Evolutionary conservation across 2,113 vertebrate species (phyloP).

Genomic region (Bos javanicus): DNA sequence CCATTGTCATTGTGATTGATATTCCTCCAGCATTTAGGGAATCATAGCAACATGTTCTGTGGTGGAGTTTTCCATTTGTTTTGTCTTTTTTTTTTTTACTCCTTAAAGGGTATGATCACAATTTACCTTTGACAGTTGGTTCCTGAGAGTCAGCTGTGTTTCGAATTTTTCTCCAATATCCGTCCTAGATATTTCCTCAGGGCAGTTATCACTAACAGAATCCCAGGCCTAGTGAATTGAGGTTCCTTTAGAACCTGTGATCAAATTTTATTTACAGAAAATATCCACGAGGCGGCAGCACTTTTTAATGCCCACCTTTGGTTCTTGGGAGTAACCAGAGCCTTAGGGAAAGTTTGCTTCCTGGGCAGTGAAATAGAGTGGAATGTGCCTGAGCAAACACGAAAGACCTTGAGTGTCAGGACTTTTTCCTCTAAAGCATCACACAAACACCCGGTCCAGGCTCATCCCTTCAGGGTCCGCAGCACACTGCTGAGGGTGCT

Average conservation of each 20-base stretch:
- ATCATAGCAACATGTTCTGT: background rate
- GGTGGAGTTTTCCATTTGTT: background rate
- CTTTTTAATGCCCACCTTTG: background rate
- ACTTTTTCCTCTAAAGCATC: background rate
- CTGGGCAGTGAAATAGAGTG: background rate
- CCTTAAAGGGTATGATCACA: background rate
- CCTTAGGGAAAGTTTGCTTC: background rate
- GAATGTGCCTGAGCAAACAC: background rate
- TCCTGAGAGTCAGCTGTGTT: background rate
- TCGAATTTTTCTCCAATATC: background rate
- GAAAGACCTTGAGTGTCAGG: background rate
- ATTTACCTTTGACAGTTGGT: background rate
- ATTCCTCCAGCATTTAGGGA: background rate
- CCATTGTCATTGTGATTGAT: background rate
- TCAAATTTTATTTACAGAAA: background rate
- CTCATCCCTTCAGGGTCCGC: background rate
- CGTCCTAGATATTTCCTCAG: background rate
- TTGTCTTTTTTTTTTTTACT: background rate
- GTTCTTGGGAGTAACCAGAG: background rate
- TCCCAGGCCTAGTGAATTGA: background rate
- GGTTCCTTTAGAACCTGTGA: background rate
- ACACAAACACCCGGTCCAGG: background rate
- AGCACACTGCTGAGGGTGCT: background rate
- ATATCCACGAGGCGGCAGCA: fast-evolving
- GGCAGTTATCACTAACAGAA: background rate